Base-by-base conservation (phyloP, 2,888 invertebrate species). In the Teleogryllus oceanicus region DNA sequence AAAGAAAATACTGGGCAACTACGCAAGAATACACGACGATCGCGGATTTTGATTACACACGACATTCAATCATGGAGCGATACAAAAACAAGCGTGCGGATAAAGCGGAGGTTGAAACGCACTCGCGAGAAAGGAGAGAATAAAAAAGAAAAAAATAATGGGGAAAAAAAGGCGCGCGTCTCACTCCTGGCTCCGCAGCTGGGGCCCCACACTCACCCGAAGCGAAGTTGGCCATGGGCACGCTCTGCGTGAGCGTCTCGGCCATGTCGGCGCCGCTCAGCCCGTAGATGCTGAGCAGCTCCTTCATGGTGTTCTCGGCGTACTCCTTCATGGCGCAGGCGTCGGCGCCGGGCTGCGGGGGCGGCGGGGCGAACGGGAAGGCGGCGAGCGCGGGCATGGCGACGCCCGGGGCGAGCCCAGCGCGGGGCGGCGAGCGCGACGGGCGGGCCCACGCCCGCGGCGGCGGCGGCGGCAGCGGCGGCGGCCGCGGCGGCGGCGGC, bases 231-330 rank as follows among this genome's bases (percentile, higher is more conserved):
- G 92, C 92, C 83, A 92, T 89, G 78, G 92, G 92, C 80, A 92
- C 89, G 86, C 92, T 92, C 84, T 92, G 91, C 81, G 91, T 91
- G 83, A 93, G 91, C 84, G 90, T 91, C 85, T 93, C 93, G 75
- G 92, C 91, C 79, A 92, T 92, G 85, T 93, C 94, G 62, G 85
- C 83, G 21, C 91, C 91, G 80, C 92, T 92, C 83, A 94, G 88
- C 37, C 94, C 94, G 85, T 94, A 94, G 84, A 94, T 93, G 50
- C 93, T 92, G 80, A 94, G 88, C 78, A 94, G 87, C 85, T 94
- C 94, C 84, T 93, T 91, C 92, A 94, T 93, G 13, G 94, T 94
- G 84, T 92, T 93, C 88, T 94, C 92, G 5, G 94, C 94, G 86
- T 93, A 94, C 85, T 94, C 94, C 84, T 93, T 90, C 87, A 94